Conservation (phyloP, 2,113 vertebrate genomes). For the Hymenochirus boettgeri region DNA sequence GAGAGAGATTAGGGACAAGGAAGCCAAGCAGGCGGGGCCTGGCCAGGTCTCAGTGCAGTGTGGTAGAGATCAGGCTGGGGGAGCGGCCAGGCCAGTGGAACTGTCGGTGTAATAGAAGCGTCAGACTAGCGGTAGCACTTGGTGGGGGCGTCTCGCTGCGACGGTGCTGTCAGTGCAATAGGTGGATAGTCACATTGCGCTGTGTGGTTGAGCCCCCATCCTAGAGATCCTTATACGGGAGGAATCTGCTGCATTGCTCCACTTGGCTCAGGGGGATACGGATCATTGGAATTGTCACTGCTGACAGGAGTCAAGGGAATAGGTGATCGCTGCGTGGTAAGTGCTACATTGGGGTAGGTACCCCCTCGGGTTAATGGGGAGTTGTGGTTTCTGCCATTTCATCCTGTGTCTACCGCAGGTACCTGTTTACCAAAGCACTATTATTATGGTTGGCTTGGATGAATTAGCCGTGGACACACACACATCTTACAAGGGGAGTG, state of each 20-base stretch:
- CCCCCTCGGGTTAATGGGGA: too few species aligned
- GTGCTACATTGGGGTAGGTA: too few species aligned
- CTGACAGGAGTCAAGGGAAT: too few species aligned
- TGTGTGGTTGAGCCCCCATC: not conserved
- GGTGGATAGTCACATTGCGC: too few species aligned
- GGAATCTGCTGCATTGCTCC: constrained; percentile 10
- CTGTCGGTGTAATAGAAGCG: constrained; percentile 1
- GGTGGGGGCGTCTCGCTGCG: constrained; percentile 15
- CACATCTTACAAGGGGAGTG: too few species aligned
- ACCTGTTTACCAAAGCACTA: too few species aligned
- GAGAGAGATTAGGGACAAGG: not conserved
- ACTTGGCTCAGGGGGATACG: not conserved
- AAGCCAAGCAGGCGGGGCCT: constrained; percentile 18
- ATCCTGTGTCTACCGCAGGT: too few species aligned
- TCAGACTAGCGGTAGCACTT: not conserved
- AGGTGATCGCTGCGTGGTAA: too few species aligned
- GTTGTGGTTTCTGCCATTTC: too few species aligned
- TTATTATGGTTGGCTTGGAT: too few species aligned
- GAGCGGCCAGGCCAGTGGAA: constrained; percentile 1
- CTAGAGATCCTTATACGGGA: not conserved
- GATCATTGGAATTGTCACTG: not conserved
- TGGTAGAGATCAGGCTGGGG: not conserved
- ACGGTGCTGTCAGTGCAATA: not conserved
- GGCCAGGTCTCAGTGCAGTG: constrained; percentile 5
- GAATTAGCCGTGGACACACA: too few species aligned